Evolutionary conservation across 2,113 vertebrate species (phyloP).

Genomic region (Tetrao urogallus): DNA sequence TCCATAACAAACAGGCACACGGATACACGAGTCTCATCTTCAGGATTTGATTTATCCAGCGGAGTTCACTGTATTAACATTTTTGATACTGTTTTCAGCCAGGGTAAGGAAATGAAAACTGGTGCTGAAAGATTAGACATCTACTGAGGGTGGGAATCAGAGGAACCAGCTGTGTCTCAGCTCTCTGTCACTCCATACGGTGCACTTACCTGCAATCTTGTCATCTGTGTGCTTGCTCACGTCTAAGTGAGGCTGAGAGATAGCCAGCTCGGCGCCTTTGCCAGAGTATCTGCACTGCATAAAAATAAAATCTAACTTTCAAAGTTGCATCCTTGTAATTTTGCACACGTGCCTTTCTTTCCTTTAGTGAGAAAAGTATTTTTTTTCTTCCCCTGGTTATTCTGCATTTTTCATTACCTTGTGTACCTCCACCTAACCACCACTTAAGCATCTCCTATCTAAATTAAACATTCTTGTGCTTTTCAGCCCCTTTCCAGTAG

Average conservation of each 20-base stretch:
- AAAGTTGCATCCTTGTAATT: neutral
- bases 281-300: neutral
- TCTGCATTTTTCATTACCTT: neutral
- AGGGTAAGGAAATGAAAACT: conserved; percentile 16
- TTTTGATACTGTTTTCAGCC: neutral
- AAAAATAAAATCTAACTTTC: neutral
- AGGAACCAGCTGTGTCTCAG: neutral
- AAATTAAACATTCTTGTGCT: conserved; percentile 57
- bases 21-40: neutral
- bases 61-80: neutral
- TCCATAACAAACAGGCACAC: neutral
- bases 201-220: neutral
- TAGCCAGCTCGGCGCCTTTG: rapidly evolving
- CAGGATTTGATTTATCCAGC: neutral
- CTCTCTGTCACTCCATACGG: neutral
- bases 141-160: neutral
- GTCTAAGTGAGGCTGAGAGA: neutral
- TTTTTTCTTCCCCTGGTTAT: neutral
- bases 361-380: neutral
- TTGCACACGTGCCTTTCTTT: rapidly evolving
- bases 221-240: neutral
- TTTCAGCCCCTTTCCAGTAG: neutral
- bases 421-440: neutral
- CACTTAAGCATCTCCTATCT: neutral
- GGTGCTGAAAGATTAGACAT: neutral